A percentile compares a stretch with the other conserved stretches of the same genome.
Evolutionary conservation across 2,888 invertebrate species (phyloP).

Genomic region (Drosophila nigricruria): DNA sequence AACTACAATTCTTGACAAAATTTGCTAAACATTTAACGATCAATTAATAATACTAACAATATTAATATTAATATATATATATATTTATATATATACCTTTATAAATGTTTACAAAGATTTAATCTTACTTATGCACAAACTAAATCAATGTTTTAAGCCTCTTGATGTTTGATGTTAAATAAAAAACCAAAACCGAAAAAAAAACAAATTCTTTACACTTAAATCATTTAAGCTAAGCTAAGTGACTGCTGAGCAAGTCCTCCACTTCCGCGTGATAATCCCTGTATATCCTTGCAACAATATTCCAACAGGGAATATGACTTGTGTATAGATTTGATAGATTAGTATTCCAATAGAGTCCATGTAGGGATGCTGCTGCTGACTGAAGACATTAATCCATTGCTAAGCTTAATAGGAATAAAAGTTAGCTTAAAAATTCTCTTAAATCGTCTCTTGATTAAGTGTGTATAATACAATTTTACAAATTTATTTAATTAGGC

Average conservation of each 20-base stretch:
- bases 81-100: constrained; percentile 36
- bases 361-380: background rate
- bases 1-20: constrained; percentile 16
- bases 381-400: background rate
- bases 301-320: background rate
- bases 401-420: background rate
- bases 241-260: background rate
- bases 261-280: background rate
- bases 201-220: background rate
- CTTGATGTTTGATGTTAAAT: constrained; percentile 77
- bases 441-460: constrained; percentile 14
- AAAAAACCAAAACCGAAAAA: constrained; percentile 48
- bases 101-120: constrained; percentile 43
- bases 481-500: constrained; percentile 50
- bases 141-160: constrained; percentile 66
- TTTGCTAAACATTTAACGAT: constrained; percentile 27
- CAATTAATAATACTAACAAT: constrained; percentile 8
- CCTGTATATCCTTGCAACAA: background rate
- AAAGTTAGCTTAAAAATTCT: background rate
- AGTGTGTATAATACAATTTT: constrained; percentile 67
- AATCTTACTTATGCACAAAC: constrained; percentile 36
- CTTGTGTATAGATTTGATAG: background rate
- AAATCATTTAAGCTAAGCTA: background rate
- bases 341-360: background rate
- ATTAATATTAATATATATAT: background rate